These are phyloP conservation scores for Ethmia dodecea DNA, from an alignment of 2,888 invertebrate species.

Conservation along the genomic window DNA sequence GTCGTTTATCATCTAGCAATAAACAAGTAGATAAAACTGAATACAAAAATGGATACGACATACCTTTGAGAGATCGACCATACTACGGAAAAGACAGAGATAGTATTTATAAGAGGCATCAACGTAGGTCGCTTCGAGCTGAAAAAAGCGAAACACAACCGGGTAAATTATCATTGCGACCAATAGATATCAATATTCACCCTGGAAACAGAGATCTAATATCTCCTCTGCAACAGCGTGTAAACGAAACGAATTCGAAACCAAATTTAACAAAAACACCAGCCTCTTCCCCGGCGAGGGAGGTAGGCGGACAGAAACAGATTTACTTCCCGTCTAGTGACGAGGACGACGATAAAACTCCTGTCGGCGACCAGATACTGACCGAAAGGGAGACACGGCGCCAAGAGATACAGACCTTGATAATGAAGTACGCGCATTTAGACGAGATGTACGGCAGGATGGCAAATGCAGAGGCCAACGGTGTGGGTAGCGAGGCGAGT, in stretches of 20 bases:
- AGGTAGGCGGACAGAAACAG: conserved; percentile 60
- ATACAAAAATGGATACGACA: conserved; percentile 57
- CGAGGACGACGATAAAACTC: conserved; percentile 74
- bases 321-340: conserved; percentile 71
- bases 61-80: conserved; percentile 41
- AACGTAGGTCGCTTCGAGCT: conserved; percentile 76
- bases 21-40: conserved; percentile 55
- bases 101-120: conserved; percentile 68
- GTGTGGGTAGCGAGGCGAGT: conserved; percentile 34
- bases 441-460: conserved; percentile 82
- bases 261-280: conserved; percentile 45
- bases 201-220: conserved; percentile 69
- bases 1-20: conserved; percentile 51
- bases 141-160: conserved; percentile 80
- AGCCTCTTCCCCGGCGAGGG: conserved; percentile 54
- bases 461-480: conserved; percentile 49
- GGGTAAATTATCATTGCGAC: conserved; percentile 70
- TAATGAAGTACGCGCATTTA: conserved; percentile 88
- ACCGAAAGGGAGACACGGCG: conserved; percentile 87
- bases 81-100: conserved; percentile 68
- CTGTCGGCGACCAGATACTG: conserved; percentile 75
- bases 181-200: conserved; percentile 72
- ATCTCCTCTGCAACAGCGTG: conserved; percentile 62
- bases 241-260: conserved; percentile 48
- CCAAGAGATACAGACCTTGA: conserved; percentile 89